phyloP scores from a whole-genome alignment of 2,113 vertebrate genomes.

The Sylvietta virens region DNA sequence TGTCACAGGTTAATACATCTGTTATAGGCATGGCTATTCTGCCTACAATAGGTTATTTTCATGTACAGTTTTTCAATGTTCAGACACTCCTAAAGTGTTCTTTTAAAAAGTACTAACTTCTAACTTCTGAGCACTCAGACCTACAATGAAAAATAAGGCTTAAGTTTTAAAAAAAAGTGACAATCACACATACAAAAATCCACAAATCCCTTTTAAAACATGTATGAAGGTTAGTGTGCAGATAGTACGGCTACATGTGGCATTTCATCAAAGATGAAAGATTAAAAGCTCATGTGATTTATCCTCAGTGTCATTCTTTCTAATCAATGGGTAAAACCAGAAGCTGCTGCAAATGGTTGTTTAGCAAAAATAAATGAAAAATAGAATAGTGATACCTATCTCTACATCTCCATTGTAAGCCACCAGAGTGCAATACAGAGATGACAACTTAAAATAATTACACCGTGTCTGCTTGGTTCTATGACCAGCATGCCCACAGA shows the following conservation, averaged over 20 bases:
- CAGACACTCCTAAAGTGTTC: not conserved
- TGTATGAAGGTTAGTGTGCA: not conserved
- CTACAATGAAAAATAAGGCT: not conserved
- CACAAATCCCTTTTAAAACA: not conserved
- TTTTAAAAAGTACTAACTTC: not conserved
- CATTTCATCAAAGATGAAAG: not conserved
- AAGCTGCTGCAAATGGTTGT: not conserved
- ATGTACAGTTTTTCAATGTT: not conserved
- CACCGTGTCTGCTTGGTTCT: not conserved
- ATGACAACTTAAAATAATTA: not conserved
- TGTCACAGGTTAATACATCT: not conserved
- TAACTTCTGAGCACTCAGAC: not conserved
- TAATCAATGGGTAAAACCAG: not conserved
- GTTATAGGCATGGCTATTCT: fast-evolving
- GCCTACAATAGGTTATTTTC: not conserved
- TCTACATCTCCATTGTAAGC: not conserved
- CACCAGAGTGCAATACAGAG: not conserved
- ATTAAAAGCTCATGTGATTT: not conserved
- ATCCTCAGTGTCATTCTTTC: not conserved
- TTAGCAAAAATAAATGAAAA: not conserved
- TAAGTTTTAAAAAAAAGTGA: not conserved
- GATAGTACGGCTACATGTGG: not conserved
- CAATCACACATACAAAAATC: not conserved
- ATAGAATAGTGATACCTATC: not conserved
- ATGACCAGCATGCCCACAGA: not conserved